Evolutionary conservation across 2,888 invertebrate species (phyloP), one percentile per base, ranked within the genome.

Genomic region (Ennomos erosarius): DNA sequence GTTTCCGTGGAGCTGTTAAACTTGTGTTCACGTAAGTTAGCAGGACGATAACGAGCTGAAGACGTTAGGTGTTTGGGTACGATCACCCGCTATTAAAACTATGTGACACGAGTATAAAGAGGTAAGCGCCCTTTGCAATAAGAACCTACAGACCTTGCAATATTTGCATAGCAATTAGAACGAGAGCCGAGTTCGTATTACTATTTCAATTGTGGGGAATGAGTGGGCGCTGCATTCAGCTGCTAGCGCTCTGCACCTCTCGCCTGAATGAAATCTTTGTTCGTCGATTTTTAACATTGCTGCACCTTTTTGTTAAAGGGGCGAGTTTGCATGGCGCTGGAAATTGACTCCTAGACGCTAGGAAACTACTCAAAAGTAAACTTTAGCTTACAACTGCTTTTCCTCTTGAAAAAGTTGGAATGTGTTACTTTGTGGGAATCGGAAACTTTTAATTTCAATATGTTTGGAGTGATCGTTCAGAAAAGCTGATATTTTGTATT

Each of bases 81-180:
- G 10, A 35, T 33, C 11, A 16, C 11, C n/a, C n/a, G 36, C 26
- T 35, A 42, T 37, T 43, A 38, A 43, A 16, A 38, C 13, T 11
- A 13, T 35, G 10, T 34, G 35, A 2, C 40, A 45, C 39, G 13
- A 16, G 8, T 13, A 35, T 11, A 9, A 16, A 33, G 34, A 39
- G 13, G 35, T 37, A 43, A 11, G 6, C 10, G 38, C 42, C 51
- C 53, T 51, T 34, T 40, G 45, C 10, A 67, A 62, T 69, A 67
- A 54, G 64, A 67, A 73, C 61, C 60, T 65, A 68, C 61, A 67
- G 69, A 69, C 65, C 59, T 63, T 70, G 68, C 71, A 71, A 76
- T 79, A 87, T 88, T 87, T 85, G 86, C 88, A 88, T 86, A 78
- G 79, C 82, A 87, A 87, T 88, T 87, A 87, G 80, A 78, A 74